These are phyloP conservation scores for Diachasmimorpha longicaudata DNA, from an alignment of 1,140 invertebrate species.

Conservation along the genomic window DNA sequence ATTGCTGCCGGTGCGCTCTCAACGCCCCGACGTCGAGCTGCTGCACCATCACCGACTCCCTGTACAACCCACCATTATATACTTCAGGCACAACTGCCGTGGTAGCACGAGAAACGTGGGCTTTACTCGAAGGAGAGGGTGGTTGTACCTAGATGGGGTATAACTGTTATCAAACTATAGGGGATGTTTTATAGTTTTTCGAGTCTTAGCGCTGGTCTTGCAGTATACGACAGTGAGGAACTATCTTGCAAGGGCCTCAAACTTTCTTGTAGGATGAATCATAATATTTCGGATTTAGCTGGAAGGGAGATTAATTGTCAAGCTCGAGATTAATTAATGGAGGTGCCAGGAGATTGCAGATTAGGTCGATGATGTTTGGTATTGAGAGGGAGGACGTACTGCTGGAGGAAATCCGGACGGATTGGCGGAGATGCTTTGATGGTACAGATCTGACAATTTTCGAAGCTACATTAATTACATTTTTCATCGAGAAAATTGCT, in stretches of 20 bases:
- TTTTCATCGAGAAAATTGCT: no score
- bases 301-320: neutral
- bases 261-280: neutral
- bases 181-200: constrained; percentile 22
- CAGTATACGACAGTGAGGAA: constrained; percentile 13
- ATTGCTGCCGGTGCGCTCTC: constrained; percentile 27
- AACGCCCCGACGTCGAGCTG: neutral
- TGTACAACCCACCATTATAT: constrained; percentile 25
- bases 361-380: no score
- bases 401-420: no score
- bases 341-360: no score
- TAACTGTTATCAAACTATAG: neutral
- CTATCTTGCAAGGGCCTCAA: neutral
- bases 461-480: no score
- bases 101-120: neutral
- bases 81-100: neutral
- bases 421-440: no score
- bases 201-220: constrained; percentile 25
- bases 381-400: no score
- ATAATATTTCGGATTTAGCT: neutral
- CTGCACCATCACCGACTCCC: constrained; percentile 27
- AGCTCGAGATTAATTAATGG: neutral
- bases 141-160: neutral
- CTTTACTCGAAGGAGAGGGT: neutral
- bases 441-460: no score